Evolutionary conservation across 2,888 invertebrate genomes (phyloP).

Genomic region (Melinaea menophilus): DNA sequence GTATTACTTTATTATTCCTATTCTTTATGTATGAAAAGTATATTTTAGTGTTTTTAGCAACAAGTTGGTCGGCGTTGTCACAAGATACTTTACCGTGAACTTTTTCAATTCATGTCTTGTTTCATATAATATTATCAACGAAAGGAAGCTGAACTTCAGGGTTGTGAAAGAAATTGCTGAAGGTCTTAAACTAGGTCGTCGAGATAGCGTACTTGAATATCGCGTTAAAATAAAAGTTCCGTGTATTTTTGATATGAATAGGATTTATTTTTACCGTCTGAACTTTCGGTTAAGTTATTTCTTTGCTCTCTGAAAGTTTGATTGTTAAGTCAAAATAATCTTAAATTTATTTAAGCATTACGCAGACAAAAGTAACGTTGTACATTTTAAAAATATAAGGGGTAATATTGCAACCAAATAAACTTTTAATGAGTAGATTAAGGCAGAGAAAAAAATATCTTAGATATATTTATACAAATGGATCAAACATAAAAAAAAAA

Average conservation of each 20-base stretch:
- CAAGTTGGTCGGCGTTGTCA: conserved; percentile 42
- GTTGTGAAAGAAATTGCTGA: conserved; percentile 51
- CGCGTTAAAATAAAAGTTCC: conserved; percentile 53
- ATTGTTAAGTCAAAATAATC: too few species aligned
- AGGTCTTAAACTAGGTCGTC: conserved; percentile 48
- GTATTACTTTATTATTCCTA: too few species aligned
- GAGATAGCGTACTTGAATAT: conserved; percentile 42
- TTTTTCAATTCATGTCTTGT: conserved; percentile 66
- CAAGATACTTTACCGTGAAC: conserved; percentile 49
- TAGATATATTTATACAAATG: too few species aligned
- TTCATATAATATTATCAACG: conserved; percentile 57
- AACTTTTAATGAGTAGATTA: too few species aligned
- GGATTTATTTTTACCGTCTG: neutral
- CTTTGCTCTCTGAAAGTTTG: too few species aligned
- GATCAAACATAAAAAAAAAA: too few species aligned
- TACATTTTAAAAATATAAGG: too few species aligned
- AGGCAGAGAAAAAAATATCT: too few species aligned
- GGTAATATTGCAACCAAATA: too few species aligned
- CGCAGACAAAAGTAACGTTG: too few species aligned
- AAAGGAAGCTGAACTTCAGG: conserved; percentile 57
- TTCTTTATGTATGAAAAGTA: conserved; percentile 13
- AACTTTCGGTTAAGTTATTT: neutral
- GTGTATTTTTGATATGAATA: conserved; percentile 5
- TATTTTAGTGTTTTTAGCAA: conserved; percentile 36
- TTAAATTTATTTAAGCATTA: too few species aligned